These are phyloP conservation scores for Sweltsa coloradensis DNA, from an alignment of 1,140 invertebrate genomes.

Conservation along the genomic window DNA sequence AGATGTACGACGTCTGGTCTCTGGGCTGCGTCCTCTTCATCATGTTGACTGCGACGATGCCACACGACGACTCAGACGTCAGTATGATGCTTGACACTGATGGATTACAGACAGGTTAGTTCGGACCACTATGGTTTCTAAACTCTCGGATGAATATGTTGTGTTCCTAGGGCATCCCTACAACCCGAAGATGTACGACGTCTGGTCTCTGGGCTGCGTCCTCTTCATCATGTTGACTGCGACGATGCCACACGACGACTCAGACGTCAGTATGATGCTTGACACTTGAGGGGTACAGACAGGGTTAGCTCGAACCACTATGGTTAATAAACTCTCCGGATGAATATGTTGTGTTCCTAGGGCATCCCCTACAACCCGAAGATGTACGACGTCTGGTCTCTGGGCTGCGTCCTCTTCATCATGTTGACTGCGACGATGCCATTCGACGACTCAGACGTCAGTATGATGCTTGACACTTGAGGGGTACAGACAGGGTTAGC, in stretches of 20 bases:
- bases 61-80: conserved; percentile 43
- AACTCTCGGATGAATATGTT: too few relatives aligned
- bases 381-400: conserved; percentile 48
- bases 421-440: conserved; percentile 47
- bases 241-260: conserved; percentile 49
- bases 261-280: conserved; percentile 35
- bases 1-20: conserved; percentile 49
- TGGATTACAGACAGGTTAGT: too few relatives aligned
- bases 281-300: too few relatives aligned
- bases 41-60: conserved; percentile 45
- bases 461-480: conserved; percentile 36
- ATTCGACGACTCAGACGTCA: conserved; percentile 41
- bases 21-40: conserved; percentile 49
- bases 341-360: too few relatives aligned
- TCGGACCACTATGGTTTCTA: too few relatives aligned
- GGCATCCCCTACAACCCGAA: conserved; percentile 42
- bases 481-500: too few relatives aligned
- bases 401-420: conserved; percentile 48
- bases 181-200: conserved; percentile 46
- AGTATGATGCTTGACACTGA: conserved; percentile 35
- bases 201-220: conserved; percentile 50
- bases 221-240: conserved; percentile 46
- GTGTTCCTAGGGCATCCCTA: conserved; percentile 38
- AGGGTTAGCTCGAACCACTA: too few relatives aligned
- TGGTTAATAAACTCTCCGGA: too few relatives aligned